Percentiles rank a stretch among this genome's conserved stretches.
phyloP scores from a whole-genome alignment of 2,113 vertebrate genomes.

The Chionis minor region DNA sequence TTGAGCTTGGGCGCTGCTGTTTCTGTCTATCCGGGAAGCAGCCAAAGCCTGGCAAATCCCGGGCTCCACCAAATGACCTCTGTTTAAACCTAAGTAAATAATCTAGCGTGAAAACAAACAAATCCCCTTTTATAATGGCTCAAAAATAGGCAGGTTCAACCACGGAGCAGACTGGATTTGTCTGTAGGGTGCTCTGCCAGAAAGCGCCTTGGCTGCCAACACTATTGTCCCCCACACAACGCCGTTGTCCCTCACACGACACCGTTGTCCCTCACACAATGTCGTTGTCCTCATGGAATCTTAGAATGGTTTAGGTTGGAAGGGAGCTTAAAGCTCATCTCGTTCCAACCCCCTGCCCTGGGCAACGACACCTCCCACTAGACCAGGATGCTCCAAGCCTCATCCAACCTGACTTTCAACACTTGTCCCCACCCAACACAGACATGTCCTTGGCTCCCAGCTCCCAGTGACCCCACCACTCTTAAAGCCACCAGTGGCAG shows the following conservation, averaged over 20 bases:
- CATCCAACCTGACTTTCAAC: neutral
- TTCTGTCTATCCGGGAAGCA: neutral
- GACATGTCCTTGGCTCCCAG: neutral
- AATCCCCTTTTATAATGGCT: constrained; percentile 49
- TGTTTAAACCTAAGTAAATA: neutral
- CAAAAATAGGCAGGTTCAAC: constrained; percentile 20
- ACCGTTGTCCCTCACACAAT: no score
- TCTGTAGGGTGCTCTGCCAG: constrained; percentile 6
- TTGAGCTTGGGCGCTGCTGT: neutral
- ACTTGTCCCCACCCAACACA: no score
- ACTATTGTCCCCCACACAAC: neutral
- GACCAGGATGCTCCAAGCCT: neutral
- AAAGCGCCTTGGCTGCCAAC: neutral
- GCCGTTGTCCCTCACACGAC: neutral
- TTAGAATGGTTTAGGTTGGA: neutral
- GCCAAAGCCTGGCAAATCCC: neutral
- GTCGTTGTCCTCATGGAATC: neutral
- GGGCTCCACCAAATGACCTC: constrained; percentile 5
- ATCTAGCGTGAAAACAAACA: neutral
- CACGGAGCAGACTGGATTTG: constrained; percentile 12
- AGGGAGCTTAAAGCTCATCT: neutral
- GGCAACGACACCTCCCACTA: neutral
- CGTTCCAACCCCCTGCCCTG: neutral
- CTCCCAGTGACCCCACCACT: accelerated
- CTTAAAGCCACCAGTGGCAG: neutral